Percentiles rank a stretch among this genome's conserved stretches.
phyloP scores from a whole-genome alignment of 1,140 invertebrate species.

The Drosophila chauvacae region DNA sequence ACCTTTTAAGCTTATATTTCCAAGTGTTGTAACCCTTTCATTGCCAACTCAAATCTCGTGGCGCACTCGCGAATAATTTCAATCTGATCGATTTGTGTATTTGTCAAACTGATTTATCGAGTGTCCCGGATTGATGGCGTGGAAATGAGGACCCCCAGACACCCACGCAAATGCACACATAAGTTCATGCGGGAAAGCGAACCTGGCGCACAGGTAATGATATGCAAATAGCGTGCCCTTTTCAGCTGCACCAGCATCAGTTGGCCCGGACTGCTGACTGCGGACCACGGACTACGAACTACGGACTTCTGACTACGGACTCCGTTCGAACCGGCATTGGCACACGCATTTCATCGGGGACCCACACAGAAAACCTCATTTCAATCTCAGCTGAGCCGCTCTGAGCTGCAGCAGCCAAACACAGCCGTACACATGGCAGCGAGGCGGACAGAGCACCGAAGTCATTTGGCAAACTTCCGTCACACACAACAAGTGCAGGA shows the following conservation, averaged over 20 bases:
- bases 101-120: constrained; percentile 79
- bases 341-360: constrained; percentile 32
- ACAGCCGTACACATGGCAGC: constrained; percentile 35
- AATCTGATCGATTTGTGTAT: constrained; percentile 75
- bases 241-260: constrained; percentile 46
- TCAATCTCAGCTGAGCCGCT: constrained; percentile 74
- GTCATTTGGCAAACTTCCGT: constrained; percentile 42
- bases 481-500: constrained; percentile 9
- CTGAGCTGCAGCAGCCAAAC: constrained; percentile 67
- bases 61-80: constrained; percentile 47
- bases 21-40: constrained; percentile 10
- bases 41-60: constrained; percentile 23
- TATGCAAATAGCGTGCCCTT: constrained; percentile 79
- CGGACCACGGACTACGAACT: too few relatives aligned
- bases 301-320: too few relatives aligned
- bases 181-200: not conserved
- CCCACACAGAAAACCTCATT: constrained; percentile 60
- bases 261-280: not conserved
- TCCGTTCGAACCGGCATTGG: constrained; percentile 18
- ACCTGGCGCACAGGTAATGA: constrained; percentile 57
- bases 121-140: constrained; percentile 73
- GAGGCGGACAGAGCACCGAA: constrained; percentile 16
- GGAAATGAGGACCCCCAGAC: constrained; percentile 57
- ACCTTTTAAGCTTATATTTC: not conserved
- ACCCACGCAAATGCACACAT: constrained; percentile 16